Conservation (phyloP, 2,888 invertebrate genomes). For the Osedax frankpressi region DNA sequence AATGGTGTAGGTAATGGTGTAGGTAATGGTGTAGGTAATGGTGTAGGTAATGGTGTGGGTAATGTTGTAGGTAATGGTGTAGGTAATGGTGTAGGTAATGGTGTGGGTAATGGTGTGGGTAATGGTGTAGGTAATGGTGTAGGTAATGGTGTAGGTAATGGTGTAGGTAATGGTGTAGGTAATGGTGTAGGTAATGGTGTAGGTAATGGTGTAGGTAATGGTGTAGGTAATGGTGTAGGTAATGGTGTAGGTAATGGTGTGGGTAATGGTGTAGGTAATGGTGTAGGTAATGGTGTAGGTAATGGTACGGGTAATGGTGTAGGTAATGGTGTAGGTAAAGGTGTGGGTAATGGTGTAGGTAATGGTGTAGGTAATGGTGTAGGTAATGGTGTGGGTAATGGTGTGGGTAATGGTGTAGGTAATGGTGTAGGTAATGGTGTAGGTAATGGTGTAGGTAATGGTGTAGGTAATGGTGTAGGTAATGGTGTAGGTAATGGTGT, state of each 20-base stretch:
- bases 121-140: not conserved
- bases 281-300: too few relatives aligned
- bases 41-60: not conserved
- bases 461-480: not conserved
- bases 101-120: not conserved
- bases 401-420: not conserved
- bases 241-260: too few relatives aligned
- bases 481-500: not conserved
- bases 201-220: too few relatives aligned
- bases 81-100: not conserved
- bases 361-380: too few relatives aligned
- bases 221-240: too few relatives aligned
- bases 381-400: too few relatives aligned
- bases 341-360: too few relatives aligned
- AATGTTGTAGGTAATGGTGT: not conserved
- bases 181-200: too few relatives aligned
- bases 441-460: not conserved
- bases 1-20: not conserved
- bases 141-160: not conserved
- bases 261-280: too few relatives aligned
- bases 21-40: not conserved
- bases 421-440: not conserved
- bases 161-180: not conserved
- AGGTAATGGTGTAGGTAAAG: too few relatives aligned
- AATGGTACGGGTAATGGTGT: too few relatives aligned